Percentiles rank a stretch among this genome's conserved stretches.
Conservation (phyloP, 2,888 invertebrate genomes). For the Epirrita christyi region DNA sequence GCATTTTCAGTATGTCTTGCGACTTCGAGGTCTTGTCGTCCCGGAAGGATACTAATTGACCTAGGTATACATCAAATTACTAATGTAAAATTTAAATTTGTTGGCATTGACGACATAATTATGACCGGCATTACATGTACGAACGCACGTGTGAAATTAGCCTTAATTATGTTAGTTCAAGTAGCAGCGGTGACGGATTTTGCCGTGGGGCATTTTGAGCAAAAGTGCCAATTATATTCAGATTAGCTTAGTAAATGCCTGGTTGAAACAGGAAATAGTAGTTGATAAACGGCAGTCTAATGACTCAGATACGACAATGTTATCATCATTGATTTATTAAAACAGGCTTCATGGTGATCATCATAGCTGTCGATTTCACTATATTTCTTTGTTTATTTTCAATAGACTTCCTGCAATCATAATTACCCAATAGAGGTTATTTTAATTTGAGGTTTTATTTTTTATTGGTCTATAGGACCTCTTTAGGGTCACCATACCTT, state of each 20-base stretch:
- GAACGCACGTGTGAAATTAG: slow-evolving; percentile 15
- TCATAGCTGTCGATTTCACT: too few relatives aligned
- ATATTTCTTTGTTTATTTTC: too few relatives aligned
- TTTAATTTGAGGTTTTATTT: too few relatives aligned
- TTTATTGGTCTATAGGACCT: too few relatives aligned
- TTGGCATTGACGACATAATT: neutral
- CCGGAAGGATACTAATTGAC: neutral
- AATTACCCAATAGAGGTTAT: too few relatives aligned
- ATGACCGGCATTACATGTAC: neutral
- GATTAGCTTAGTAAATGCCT: slow-evolving; percentile 24
- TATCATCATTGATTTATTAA: neutral
- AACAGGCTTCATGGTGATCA: too few relatives aligned
- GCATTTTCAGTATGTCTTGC: too few relatives aligned
- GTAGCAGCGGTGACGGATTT: slow-evolving; percentile 17
- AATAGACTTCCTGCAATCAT: too few relatives aligned
- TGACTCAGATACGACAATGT: slow-evolving; percentile 29
- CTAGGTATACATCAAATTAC: neutral
- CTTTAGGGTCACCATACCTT: too few relatives aligned
- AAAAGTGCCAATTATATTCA: slow-evolving; percentile 27
- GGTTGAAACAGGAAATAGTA: slow-evolving; percentile 27
- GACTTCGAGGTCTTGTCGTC: too few relatives aligned
- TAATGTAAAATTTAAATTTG: neutral
- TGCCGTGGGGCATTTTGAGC: slow-evolving; percentile 17
- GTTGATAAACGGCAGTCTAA: slow-evolving; percentile 14
- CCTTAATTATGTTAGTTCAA: slow-evolving; percentile 18